phyloP scores from a whole-genome alignment of 2,113 vertebrate genomes.

The Pachyramphus minor region DNA sequence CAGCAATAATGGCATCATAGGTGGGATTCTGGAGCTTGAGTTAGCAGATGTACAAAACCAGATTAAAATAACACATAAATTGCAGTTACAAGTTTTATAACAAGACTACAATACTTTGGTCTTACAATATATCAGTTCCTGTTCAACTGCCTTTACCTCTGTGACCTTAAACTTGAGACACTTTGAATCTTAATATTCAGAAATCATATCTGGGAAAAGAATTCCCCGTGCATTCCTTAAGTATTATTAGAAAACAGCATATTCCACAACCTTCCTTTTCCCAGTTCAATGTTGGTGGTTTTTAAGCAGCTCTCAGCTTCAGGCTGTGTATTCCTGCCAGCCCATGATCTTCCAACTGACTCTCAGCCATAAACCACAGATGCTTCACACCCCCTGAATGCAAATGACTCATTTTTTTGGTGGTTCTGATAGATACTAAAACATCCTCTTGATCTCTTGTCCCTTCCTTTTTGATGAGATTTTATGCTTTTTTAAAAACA shows the following conservation, averaged over 20 bases:
- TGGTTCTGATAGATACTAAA: not conserved
- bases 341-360: not conserved
- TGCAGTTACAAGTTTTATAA: not conserved
- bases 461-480: not conserved
- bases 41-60: not conserved
- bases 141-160: not conserved
- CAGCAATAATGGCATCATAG: not conserved
- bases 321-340: not conserved
- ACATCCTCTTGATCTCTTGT: not conserved
- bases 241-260: not conserved
- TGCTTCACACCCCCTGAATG: not conserved
- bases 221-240: not conserved
- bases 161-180: not conserved
- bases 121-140: not conserved
- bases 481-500: not conserved
- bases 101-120: not conserved
- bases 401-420: not conserved
- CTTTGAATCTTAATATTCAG: not conserved
- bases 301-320: not conserved
- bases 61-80: not conserved
- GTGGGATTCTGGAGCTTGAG: not conserved
- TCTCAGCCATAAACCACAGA: not conserved
- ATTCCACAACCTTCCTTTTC: not conserved
- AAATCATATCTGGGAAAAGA: not conserved
- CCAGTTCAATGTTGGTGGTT: not conserved